Base-by-base conservation (phyloP, 2,888 invertebrate genomes). In the Tenthredo mesomela region DNA sequence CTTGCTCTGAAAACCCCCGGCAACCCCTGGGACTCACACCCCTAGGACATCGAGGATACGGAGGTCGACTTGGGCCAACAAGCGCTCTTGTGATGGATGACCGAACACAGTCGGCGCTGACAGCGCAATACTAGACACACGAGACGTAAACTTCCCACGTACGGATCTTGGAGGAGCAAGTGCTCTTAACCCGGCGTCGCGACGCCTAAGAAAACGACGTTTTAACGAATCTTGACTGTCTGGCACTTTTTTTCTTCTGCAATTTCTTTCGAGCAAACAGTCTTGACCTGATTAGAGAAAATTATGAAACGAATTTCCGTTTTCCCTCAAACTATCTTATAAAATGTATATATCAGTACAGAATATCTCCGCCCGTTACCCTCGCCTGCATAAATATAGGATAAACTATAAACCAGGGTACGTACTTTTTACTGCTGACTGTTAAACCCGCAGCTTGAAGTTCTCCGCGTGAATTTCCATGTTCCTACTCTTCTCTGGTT, bases 71-170 rank as follows among this genome's bases (percentile, higher is more conserved):
- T 37, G 47, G 70, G 82, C 82, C 67, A 82, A 82, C 67, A 67
- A 82, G 82, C 82, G 33, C 61, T 88, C 88, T 86, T 87, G 88
- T 91, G 91, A 91, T 91, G 89, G 90, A 91, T 91, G 91, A 89
- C 88, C 85, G 87, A 88, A 87, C 88, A 86, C 89, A 89, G 89
- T 89, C 90, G 87, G 88, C 78, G 88, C 87, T 89, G 90, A 90
- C 90, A 89, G 89, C 78, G 88, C 89, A 89, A 90, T 90, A 89
- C 88, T 78, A 86, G 87, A 86, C 86, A 80, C 80, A 80, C 37
- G 61, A 67, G 67, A 82, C 65, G 70, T 82, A 82, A 82, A 82
- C 67, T 82, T 82, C 67, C 67, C 82, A 47, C 65, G 67, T 82
- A 67, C 40, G 58, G 77, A 50, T 77, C 77, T 77, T 29, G 50